phyloP scores from a whole-genome alignment of 2,113 vertebrate genomes.

The Maccullochella peelii region DNA sequence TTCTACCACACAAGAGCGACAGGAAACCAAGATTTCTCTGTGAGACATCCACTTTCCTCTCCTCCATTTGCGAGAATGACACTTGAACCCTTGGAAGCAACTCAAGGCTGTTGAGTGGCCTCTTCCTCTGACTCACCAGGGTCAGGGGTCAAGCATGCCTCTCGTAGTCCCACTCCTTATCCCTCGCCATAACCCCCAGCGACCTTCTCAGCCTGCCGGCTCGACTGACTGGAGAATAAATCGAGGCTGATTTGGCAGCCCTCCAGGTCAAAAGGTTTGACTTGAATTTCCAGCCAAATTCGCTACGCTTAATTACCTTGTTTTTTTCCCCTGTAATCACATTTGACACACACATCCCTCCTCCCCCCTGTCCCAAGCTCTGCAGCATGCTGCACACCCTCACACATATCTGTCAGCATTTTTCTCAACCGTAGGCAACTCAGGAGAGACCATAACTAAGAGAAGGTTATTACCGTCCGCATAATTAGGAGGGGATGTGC shows the following conservation, averaged over 20 bases:
- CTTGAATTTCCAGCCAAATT: slow-evolving; percentile 47
- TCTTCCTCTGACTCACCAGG: not conserved
- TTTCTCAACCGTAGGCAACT: not conserved
- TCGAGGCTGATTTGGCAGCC: slow-evolving; percentile 35
- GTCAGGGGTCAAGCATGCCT: slow-evolving; percentile 32
- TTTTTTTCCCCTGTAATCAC: slow-evolving; percentile 33
- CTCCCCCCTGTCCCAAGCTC: no score
- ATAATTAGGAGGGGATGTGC: slow-evolving; percentile 27
- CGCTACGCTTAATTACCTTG: slow-evolving; percentile 34
- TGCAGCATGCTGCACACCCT: not conserved
- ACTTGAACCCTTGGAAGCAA: slow-evolving; percentile 4
- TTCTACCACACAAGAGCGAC: not conserved
- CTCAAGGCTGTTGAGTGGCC: slow-evolving; percentile 1
- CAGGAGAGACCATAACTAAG: slow-evolving; percentile 7
- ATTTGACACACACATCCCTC: slow-evolving; percentile 25
- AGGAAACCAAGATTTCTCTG: not conserved
- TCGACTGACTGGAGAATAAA: slow-evolving; percentile 23
- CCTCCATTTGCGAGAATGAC: not conserved
- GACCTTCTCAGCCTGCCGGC: not conserved
- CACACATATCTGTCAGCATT: slow-evolving; percentile 17
- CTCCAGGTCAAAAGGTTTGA: slow-evolving; percentile 44
- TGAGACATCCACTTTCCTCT: slow-evolving; percentile 16
- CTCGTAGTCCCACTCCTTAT: not conserved
- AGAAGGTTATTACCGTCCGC: slow-evolving; percentile 18
- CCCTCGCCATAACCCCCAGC: not conserved